Evolutionary conservation across 2,113 vertebrate species (phyloP).

Genomic region (Cyanoramphus novaezelandiae): DNA sequence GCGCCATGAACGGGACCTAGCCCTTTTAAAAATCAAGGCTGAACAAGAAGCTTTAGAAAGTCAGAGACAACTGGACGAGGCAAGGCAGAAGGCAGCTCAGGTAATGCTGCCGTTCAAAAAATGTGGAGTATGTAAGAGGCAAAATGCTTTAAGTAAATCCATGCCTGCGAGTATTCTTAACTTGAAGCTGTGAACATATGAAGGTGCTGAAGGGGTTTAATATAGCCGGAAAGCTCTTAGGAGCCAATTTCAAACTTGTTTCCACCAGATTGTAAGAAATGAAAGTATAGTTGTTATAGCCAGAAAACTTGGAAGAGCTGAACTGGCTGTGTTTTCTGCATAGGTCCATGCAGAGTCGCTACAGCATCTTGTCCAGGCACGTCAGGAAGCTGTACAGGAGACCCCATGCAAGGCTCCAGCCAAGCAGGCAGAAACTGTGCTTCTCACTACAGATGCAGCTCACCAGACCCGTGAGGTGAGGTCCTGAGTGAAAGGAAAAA

Average conservation of each 20-base stretch:
- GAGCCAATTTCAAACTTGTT: neutral
- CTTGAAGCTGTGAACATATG: neutral
- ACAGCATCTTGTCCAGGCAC: constrained; percentile 81
- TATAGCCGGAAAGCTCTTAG: neutral
- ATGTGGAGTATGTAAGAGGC: neutral
- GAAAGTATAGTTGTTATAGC: neutral
- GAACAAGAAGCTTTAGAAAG: constrained; percentile 90
- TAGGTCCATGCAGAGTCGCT: constrained; percentile 86
- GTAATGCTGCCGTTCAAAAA: constrained; percentile 72
- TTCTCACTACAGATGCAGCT: constrained; percentile 77
- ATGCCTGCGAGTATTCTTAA: neutral
- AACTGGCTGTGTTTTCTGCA: neutral
- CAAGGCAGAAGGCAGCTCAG: constrained; percentile 85
- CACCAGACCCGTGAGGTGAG: constrained; percentile 86
- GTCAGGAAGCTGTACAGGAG: constrained; percentile 82
- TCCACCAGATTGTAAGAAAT: neutral
- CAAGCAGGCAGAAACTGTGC: constrained; percentile 82
- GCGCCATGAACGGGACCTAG: constrained; percentile 87
- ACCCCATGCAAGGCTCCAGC: constrained; percentile 79
- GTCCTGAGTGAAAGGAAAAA: neutral
- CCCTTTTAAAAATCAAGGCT: constrained; percentile 88
- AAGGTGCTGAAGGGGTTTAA: neutral
- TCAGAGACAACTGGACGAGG: constrained; percentile 88
- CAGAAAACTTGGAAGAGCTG: neutral
- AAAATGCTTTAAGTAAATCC: neutral